phyloP scores from a whole-genome alignment of 2,113 vertebrate genomes.

The Crotalus tigris region DNA sequence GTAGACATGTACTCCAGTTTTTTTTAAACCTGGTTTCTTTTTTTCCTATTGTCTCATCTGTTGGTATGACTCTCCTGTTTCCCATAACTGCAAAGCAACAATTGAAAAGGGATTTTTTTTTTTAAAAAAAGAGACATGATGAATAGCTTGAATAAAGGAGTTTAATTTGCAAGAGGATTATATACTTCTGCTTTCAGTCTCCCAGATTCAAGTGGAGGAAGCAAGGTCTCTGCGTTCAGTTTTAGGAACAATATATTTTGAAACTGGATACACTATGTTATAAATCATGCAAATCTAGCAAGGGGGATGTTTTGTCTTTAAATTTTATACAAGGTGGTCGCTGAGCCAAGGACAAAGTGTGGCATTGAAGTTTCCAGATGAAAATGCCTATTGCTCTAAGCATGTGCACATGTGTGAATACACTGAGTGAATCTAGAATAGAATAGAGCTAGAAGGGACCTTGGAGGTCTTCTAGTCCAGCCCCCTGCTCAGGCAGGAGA shows the following conservation, averaged over 20 bases:
- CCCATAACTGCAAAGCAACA: no score
- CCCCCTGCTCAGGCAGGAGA: no score
- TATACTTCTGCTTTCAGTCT: conserved; percentile 34
- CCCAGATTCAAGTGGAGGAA: conserved; percentile 21
- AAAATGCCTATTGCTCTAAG: neutral
- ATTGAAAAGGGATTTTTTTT: neutral
- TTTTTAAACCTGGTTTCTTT: neutral
- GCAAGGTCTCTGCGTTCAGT: neutral
- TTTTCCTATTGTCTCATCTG: neutral
- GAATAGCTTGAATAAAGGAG: conserved; percentile 49
- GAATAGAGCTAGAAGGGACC: no score
- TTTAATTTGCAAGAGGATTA: conserved; percentile 55
- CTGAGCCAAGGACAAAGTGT: neutral
- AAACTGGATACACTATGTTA: neutral
- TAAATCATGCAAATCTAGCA: neutral
- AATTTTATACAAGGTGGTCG: neutral
- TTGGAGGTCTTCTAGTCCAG: no score
- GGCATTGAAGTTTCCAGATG: neutral
- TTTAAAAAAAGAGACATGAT: conserved; percentile 35
- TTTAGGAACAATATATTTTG: accelerated
- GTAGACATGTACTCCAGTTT: neutral
- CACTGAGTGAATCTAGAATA: neutral
- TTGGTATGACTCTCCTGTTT: conserved; percentile 23
- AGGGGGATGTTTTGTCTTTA: neutral
- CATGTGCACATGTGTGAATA: neutral